Conservation (phyloP, 2,797 vertebrate genomes). For the Anas bernieri region DNA sequence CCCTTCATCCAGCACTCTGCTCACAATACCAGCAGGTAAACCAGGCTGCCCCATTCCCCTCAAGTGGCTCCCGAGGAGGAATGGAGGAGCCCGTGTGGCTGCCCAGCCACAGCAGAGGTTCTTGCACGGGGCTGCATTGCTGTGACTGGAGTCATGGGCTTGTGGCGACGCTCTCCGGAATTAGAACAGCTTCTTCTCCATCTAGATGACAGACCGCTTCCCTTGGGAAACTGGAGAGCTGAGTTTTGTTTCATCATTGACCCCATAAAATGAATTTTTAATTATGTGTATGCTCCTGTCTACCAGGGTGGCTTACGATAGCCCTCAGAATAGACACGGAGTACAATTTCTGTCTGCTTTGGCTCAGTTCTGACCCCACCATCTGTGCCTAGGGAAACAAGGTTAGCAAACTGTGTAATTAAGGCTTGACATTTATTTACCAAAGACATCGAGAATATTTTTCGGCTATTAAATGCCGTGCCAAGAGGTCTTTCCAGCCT, state of each 20-base stretch:
- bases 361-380: slow-evolving; percentile 30
- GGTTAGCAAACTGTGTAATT: slow-evolving; percentile 67
- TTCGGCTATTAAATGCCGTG: slow-evolving; percentile 30
- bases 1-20: rapidly evolving
- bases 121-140: neutral
- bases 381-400: slow-evolving; percentile 54
- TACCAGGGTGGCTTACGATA: slow-evolving; percentile 45
- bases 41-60: neutral
- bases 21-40: neutral
- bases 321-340: slow-evolving; percentile 25
- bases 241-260: slow-evolving; percentile 48
- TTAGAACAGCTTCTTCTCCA: slow-evolving; percentile 28
- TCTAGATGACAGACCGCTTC: slow-evolving; percentile 16
- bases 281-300: slow-evolving; percentile 37
- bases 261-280: slow-evolving; percentile 64
- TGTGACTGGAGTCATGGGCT: slow-evolving; percentile 22
- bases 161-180: neutral
- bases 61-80: neutral
- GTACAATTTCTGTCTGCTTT: slow-evolving; percentile 11
- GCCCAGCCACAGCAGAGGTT: neutral
- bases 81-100: neutral
- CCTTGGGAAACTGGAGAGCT: slow-evolving; percentile 5
- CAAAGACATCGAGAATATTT: slow-evolving; percentile 47
- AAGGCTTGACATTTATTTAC: slow-evolving; percentile 62
- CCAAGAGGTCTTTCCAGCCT: slow-evolving; percentile 8